Conservation (phyloP, 2,113 vertebrate genomes). For the Brachirus orientalis region DNA sequence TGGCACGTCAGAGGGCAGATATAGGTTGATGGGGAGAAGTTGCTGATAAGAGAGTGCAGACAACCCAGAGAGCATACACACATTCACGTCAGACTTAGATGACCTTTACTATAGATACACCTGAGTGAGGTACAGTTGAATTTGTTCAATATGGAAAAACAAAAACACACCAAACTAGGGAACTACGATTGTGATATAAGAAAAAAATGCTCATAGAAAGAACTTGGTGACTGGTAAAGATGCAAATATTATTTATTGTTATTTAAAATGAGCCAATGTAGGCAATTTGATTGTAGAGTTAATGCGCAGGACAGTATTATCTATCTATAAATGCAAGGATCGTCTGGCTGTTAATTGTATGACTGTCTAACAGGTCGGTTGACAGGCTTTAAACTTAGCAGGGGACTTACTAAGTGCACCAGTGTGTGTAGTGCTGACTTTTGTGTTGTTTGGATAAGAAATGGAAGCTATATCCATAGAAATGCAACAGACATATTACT, state of each 20-base stretch:
- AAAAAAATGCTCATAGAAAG: background rate
- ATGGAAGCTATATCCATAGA: too few relatives aligned
- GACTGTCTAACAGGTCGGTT: too few relatives aligned
- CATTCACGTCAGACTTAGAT: slow-evolving; percentile 50
- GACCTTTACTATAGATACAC: slow-evolving; percentile 11
- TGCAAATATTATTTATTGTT: too few relatives aligned
- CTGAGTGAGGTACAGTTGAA: too few relatives aligned
- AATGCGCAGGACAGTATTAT: background rate
- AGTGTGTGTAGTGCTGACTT: too few relatives aligned
- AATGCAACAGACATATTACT: too few relatives aligned
- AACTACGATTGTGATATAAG: background rate
- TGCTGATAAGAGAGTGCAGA: slow-evolving; percentile 14
- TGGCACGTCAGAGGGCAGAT: slow-evolving; percentile 32
- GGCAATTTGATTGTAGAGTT: background rate
- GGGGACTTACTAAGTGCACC: too few relatives aligned
- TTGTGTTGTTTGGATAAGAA: too few relatives aligned
- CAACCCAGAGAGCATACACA: slow-evolving; percentile 19
- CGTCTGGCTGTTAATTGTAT: too few relatives aligned
- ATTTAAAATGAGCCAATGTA: background rate
- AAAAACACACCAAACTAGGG: background rate
- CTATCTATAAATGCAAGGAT: too few relatives aligned
- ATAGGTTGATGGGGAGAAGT: slow-evolving; percentile 19
- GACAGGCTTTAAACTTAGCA: too few relatives aligned
- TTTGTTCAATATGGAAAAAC: too few relatives aligned
- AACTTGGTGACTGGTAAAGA: background rate